phyloP scores from a whole-genome alignment of 2,113 vertebrate species.

The Sporophila hypoxantha region DNA sequence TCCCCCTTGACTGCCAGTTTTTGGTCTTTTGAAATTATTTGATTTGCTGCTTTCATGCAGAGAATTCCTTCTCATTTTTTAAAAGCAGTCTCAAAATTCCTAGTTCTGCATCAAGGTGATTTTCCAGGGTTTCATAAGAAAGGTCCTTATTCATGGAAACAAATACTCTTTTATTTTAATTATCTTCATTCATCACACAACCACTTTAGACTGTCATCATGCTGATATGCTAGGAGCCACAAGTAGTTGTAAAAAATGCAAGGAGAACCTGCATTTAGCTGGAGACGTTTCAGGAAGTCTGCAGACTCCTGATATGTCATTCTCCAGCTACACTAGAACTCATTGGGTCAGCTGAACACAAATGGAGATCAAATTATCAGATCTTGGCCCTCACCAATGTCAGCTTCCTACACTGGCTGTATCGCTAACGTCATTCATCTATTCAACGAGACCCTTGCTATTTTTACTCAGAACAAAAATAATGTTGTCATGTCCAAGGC shows the following conservation, averaged over 20 bases:
- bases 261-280: background rate
- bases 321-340: background rate
- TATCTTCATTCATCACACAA: background rate
- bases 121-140: background rate
- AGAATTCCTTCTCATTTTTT: background rate
- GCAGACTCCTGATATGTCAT: conserved; percentile 11
- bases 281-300: conserved; percentile 25
- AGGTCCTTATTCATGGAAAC: background rate
- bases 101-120: background rate
- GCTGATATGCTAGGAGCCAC: background rate
- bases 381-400: background rate
- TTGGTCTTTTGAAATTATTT: background rate
- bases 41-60: background rate
- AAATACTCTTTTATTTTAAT: background rate
- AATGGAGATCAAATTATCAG: conserved; percentile 35
- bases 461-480: conserved; percentile 38
- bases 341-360: conserved; percentile 19
- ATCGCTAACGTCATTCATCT: background rate
- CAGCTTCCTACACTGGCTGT: background rate
- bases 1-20: background rate
- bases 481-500: conserved; percentile 33
- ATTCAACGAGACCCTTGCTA: background rate
- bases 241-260: background rate
- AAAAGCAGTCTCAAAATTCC: background rate
- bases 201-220: background rate